Evolutionary conservation across 37 sponge, comb jelly and placozoan species (phyloP).

Genomic region (Beroe forskalii): DNA sequence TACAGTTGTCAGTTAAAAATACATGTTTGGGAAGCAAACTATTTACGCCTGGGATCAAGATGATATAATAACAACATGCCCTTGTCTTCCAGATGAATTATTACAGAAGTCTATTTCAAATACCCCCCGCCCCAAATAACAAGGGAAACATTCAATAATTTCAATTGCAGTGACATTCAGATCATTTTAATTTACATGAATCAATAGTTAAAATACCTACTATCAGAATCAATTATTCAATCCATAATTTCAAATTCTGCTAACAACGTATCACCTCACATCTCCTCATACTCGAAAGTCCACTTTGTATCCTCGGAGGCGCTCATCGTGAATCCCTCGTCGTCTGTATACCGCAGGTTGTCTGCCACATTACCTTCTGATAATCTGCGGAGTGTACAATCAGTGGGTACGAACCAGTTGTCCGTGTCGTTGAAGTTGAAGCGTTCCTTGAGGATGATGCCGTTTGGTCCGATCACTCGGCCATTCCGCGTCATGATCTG

Average conservation of each 20-base stretch:
- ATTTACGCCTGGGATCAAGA: too few relatives aligned
- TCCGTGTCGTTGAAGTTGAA: not conserved
- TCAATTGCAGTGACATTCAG: too few relatives aligned
- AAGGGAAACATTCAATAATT: too few relatives aligned
- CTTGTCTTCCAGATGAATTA: too few relatives aligned
- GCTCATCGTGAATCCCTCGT: not conserved
- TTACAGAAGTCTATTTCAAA: too few relatives aligned
- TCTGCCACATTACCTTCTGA: not conserved
- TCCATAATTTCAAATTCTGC: not conserved
- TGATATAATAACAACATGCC: too few relatives aligned
- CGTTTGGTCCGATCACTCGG: not conserved
- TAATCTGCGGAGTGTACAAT: not conserved
- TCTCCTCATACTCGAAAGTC: conserved; percentile 5
- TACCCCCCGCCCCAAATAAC: too few relatives aligned
- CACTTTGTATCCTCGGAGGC: not conserved
- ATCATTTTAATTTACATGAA: too few relatives aligned
- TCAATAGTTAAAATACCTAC: too few relatives aligned
- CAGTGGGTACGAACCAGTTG: not conserved
- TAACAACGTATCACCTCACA: not conserved
- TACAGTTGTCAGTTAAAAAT: too few relatives aligned
- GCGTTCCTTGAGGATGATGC: not conserved
- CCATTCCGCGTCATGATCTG: not conserved
- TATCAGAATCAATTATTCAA: too few relatives aligned
- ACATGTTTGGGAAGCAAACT: too few relatives aligned
- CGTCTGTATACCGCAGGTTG: not conserved